These are phyloP conservation scores for Orthosia gracilis DNA, from an alignment of 2,888 invertebrate genomes.

Conservation along the genomic window DNA sequence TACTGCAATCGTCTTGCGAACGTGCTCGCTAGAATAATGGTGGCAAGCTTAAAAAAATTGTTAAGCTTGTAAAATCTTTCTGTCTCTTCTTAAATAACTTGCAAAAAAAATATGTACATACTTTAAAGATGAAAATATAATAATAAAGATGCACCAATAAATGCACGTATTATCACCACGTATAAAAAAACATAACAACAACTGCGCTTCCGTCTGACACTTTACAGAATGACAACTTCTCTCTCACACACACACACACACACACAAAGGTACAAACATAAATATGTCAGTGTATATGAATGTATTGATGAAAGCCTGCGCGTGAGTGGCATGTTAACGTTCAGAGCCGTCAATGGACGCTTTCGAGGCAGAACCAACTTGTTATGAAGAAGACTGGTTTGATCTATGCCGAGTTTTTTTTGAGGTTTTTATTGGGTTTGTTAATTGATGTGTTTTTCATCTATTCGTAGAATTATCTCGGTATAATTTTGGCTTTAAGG, in stretches of 20 bases:
- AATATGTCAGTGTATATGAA: constrained; percentile 66
- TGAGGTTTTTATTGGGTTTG: constrained; percentile 1
- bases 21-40: no score
- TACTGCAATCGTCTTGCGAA: no score
- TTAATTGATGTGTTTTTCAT: constrained; percentile 14
- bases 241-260: constrained; percentile 39
- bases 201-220: constrained; percentile 56
- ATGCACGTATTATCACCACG: constrained; percentile 1
- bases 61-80: no score
- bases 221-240: constrained; percentile 19
- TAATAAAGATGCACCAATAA: not conserved
- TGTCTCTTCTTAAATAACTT: not conserved
- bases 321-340: constrained; percentile 76
- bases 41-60: no score
- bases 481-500: not conserved
- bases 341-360: constrained; percentile 66
- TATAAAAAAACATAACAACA: constrained; percentile 15
- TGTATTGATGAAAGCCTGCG: constrained; percentile 79
- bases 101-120: not conserved
- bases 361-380: constrained; percentile 65
- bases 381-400: constrained; percentile 55
- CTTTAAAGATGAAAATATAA: no score
- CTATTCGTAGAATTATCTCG: not conserved
- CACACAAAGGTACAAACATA: constrained; percentile 17
- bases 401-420: constrained; percentile 32